Evolutionary conservation across 2,113 vertebrate species (phyloP), one percentile per base, ranked within the genome.

Genomic region (Puma concolor): DNA sequence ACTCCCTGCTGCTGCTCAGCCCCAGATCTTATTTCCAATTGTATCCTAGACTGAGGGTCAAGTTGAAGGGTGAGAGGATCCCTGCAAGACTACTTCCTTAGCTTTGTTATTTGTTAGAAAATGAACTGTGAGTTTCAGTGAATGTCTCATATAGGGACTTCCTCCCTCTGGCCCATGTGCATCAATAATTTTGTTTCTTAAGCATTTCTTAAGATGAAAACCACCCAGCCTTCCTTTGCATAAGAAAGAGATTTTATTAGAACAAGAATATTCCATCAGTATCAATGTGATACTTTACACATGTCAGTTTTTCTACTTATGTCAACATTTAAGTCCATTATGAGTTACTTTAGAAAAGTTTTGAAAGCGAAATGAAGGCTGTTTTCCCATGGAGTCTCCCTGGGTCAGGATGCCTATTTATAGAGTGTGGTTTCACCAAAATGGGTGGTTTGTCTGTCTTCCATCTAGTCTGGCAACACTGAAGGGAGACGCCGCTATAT

Each of bases 301-400:
- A 36, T 33, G 25, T n/a, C 44, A 44, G 9, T 25, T 41, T 93
- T 48, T 72, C 57, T 76, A 33, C 21, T 19, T 72, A 63, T 33
- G 52, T 66, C 83, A 44, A 64, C 8, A 29, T 79, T 71, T 60
- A 90, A 94, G 29, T 36, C n/a, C 19, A 84, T 16, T 66, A 2
- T 52, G 66, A 82, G 60, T 92, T 95, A 77, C 90, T 92, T 83
- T 80, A 60, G 31, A 80, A 94, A 44, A 92, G 19, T 17, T 66
- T 71, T 50, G 52, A 67, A 27, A 60, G 10, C 12, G 27, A 77
- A 50, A 77, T 5, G 60, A 84, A 84, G 38, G 5, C 60, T 63
- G 14, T 63, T 84, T 19, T 74, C 72, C 60, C 11, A 3, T 60
- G 50, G 60, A 33, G 27, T 60, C 27, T 17, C 69, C 11, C 38